Conservation (phyloP, 2,888 invertebrate genomes). For the Zhuqinia jingwanae region DNA sequence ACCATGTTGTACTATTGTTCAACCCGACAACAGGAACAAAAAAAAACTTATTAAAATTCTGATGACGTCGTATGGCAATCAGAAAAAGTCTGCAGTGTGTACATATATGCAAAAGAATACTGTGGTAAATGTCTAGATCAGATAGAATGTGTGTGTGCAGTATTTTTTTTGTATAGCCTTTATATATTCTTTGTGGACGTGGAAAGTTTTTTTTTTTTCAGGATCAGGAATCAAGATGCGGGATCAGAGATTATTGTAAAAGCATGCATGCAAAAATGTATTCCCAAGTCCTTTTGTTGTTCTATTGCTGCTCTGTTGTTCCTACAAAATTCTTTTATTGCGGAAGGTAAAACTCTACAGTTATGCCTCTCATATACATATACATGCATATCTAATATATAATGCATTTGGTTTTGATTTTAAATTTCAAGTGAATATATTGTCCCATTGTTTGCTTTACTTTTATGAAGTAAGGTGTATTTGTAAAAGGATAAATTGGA, state of each 20-base stretch:
- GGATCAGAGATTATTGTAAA: not conserved
- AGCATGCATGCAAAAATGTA: not conserved
- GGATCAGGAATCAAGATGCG: not conserved
- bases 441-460: too few relatives aligned
- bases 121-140: not conserved
- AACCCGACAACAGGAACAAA: not conserved
- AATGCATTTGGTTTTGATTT: too few relatives aligned
- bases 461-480: too few relatives aligned
- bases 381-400: too few relatives aligned
- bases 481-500: too few relatives aligned
- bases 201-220: not conserved
- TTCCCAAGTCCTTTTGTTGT: too few relatives aligned
- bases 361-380: too few relatives aligned
- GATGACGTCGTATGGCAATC: conserved; percentile 24
- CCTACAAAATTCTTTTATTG: too few relatives aligned
- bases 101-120: not conserved
- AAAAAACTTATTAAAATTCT: conserved; percentile 42
- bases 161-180: not conserved
- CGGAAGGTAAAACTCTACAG: too few relatives aligned
- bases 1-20: not conserved
- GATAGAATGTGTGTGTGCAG: not conserved
- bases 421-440: too few relatives aligned
- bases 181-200: not conserved
- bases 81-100: not conserved
- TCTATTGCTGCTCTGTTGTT: too few relatives aligned